A percentile compares a stretch with the other conserved stretches of the same genome.
phyloP scores from a whole-genome alignment of 53 echinoderm and acorn worm genomes.

The Mesocentrotus franciscanus region DNA sequence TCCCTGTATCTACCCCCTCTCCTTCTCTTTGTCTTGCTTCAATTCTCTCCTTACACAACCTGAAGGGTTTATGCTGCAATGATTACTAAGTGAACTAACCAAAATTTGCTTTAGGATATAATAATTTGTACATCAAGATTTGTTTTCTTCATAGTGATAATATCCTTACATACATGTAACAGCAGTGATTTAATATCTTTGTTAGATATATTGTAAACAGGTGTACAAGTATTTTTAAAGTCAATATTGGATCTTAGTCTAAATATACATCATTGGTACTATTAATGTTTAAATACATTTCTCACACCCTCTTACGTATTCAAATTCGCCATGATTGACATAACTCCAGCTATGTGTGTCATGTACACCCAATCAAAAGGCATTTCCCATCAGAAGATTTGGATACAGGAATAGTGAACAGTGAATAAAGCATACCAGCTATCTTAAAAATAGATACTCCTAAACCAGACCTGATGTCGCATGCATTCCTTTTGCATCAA shows the following conservation, averaged over 20 bases:
- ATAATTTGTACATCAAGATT: too few relatives aligned
- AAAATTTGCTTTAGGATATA: too few relatives aligned
- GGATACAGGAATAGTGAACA: neutral
- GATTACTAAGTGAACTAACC: neutral
- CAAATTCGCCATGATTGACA: neutral
- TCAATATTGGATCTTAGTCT: neutral
- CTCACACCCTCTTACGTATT: neutral
- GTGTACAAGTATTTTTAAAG: neutral
- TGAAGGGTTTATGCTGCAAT: neutral
- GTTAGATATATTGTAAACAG: neutral
- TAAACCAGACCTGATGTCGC: neutral
- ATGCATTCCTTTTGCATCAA: neutral
- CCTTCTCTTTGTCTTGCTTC: neutral
- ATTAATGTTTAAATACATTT: neutral
- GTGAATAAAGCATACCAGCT: neutral
- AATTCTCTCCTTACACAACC: neutral
- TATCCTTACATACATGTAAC: neutral
- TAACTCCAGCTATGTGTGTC: neutral
- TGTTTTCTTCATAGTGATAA: neutral
- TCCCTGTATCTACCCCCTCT: neutral
- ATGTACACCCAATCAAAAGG: slow-evolving; percentile 16
- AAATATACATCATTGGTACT: neutral
- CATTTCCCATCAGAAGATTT: neutral
- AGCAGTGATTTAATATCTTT: neutral
- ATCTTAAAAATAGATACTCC: slow-evolving; percentile 34